A percentile compares a stretch with the other conserved stretches of the same genome.
phyloP scores from a whole-genome alignment of 2,888 invertebrate genomes.

The Pecten maximus region DNA sequence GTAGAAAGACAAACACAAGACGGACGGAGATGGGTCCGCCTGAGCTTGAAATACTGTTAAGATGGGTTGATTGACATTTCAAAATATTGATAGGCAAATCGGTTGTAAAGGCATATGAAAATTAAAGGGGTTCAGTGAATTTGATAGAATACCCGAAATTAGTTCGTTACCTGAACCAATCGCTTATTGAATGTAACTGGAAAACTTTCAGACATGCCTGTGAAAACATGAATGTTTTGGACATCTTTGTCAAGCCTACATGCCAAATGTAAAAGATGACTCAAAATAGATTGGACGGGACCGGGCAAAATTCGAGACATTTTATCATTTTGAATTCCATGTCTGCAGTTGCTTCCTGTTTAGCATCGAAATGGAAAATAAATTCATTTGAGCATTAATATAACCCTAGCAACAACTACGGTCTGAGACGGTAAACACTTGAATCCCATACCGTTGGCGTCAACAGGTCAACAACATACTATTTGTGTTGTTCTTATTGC shows the following conservation, averaged over 20 bases:
- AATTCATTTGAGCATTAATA: neutral
- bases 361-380: neutral
- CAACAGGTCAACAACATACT: neutral
- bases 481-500: too few relatives aligned
- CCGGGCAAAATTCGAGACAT: neutral
- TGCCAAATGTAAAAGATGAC: neutral
- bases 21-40: too few relatives aligned
- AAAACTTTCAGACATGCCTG: neutral
- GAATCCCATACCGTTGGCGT: neutral
- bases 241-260: neutral
- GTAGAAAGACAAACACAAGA: too few relatives aligned
- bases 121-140: too few relatives aligned
- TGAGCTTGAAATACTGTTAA: too few relatives aligned
- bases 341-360: neutral
- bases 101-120: too few relatives aligned
- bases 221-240: neutral
- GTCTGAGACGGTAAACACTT: neutral
- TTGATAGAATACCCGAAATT: too few relatives aligned
- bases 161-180: too few relatives aligned
- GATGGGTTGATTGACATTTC: too few relatives aligned
- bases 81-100: too few relatives aligned
- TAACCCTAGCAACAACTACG: neutral
- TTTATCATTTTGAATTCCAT: neutral
- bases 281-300: neutral
- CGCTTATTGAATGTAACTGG: too few relatives aligned